These are phyloP conservation scores for Zoanthus solanderi DNA, from an alignment of 92 coral and sea anemone genomes.

Conservation along the genomic window DNA sequence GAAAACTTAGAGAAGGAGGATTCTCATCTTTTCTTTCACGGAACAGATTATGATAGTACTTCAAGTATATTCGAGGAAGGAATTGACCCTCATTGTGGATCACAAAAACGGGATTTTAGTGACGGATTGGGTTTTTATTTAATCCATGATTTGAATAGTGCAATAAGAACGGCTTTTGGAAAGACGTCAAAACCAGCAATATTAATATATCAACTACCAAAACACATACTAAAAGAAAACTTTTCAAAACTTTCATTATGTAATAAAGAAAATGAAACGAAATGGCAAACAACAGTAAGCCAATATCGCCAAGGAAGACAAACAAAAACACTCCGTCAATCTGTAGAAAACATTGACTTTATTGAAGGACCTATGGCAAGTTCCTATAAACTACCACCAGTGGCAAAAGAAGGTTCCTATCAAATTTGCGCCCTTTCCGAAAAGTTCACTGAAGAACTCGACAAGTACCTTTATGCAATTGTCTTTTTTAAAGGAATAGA, in stretches of 20 bases:
- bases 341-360: constrained; percentile 43
- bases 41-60: constrained; percentile 72
- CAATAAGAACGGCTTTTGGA: constrained; percentile 58
- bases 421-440: constrained; percentile 68
- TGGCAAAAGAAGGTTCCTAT: constrained; percentile 45
- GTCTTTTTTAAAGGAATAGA: background rate
- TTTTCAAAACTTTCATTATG: constrained; percentile 25
- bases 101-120: constrained; percentile 68
- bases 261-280: constrained; percentile 8
- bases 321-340: constrained; percentile 56
- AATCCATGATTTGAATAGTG: constrained; percentile 16
- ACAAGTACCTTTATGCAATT: background rate
- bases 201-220: constrained; percentile 43
- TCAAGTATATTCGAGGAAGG: constrained; percentile 54
- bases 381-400: constrained; percentile 17
- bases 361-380: constrained; percentile 68
- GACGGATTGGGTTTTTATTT: constrained; percentile 69
- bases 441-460: constrained; percentile 54
- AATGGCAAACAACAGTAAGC: constrained; percentile 63
- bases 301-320: constrained; percentile 59
- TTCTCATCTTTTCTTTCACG: constrained; percentile 52
- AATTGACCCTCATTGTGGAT: constrained; percentile 47
- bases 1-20: too few relatives aligned
- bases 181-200: constrained; percentile 66
- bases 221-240: background rate